Base-by-base conservation (phyloP, 2,888 invertebrate species). In the Ypsolopha scabrella region DNA sequence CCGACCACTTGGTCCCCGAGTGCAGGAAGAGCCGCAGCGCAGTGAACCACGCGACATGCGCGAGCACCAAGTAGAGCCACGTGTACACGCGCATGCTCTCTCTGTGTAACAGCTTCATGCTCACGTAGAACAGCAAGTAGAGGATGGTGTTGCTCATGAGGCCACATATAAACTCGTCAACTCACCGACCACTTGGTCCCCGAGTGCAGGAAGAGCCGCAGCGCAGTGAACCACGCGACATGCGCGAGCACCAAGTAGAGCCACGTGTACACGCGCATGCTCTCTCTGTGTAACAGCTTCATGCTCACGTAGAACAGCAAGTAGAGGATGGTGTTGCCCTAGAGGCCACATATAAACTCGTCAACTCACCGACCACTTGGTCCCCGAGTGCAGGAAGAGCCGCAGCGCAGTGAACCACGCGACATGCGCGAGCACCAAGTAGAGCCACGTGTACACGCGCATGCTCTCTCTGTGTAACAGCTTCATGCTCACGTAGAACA, bases 401-500 rank as follows among this genome's bases (percentile, higher is more conserved):
- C 88, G 89, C 41, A 93, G 79, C 0, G 94, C 92, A 0, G 89
- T 80, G 7, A 78, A 80, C 92, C 95, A 96, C 34, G 90, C 88
- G 0, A 88, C 60, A 45, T 88, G 74, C 0, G 94, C 90, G 1
- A 92, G 66, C 1, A 89, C 55, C 34, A 94, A 87, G 72, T 92
- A 93, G 37, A 91, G 63, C 61, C 88, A 71, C 0, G 94, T 89
- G 60, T 91, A 87, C 0, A 77, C 59, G 6, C 88, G 81, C 33
- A 95, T 88, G 51, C 76, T 75, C 74, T 95, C 94, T 39, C 88
- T 74, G 62, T 92, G 88, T 0, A 90, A 80, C 41, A 92, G 67
- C 90, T 96, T 96, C 93, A 95, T 94, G 6, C 89, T 70, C 45
- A 95, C 90, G 73, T 96, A 96, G 75, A 94, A 95, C 52, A 90